phyloP scores from a whole-genome alignment of 2,888 invertebrate genomes.

The Caenorhabditis auriculariae region DNA sequence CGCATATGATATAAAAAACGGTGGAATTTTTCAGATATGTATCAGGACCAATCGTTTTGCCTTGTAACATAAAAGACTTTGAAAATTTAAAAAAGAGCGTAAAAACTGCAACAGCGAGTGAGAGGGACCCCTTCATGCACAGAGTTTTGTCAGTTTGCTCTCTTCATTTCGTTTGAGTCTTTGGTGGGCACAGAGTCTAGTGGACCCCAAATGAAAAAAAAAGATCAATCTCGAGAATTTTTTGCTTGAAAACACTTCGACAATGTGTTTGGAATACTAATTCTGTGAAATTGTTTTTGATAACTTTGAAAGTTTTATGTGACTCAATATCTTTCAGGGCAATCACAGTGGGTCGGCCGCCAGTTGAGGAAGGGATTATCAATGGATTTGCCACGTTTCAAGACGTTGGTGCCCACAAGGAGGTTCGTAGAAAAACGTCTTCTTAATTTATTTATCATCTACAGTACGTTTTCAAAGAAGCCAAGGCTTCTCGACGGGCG shows the following conservation, averaged over 20 bases:
- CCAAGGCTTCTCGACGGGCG: slow-evolving; percentile 26
- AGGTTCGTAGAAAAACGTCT: slow-evolving; percentile 8
- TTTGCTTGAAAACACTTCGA: too few species aligned
- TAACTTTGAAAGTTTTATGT: not conserved
- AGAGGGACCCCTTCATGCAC: slow-evolving; percentile 22
- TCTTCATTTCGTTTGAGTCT: too few species aligned
- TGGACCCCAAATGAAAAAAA: too few species aligned
- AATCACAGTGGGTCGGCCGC: slow-evolving; percentile 26
- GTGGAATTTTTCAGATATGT: slow-evolving; percentile 21
- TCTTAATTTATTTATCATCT: not conserved
- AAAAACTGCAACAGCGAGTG: slow-evolving; percentile 12
- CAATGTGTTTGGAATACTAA: too few species aligned
- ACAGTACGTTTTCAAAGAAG: slow-evolving; percentile 41
- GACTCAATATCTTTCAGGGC: slow-evolving; percentile 18
- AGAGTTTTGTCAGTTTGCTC: slow-evolving; percentile 31
- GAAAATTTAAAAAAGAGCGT: slow-evolving; percentile 29
- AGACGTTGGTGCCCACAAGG: slow-evolving; percentile 30
- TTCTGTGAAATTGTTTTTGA: not conserved
- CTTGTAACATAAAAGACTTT: slow-evolving; percentile 25
- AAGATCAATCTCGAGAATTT: too few species aligned
- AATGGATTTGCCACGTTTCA: slow-evolving; percentile 39
- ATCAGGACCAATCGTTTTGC: slow-evolving; percentile 43
- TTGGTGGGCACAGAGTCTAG: too few species aligned
- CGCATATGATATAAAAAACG: not conserved
- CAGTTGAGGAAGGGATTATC: slow-evolving; percentile 17